Conservation (phyloP, 2,888 invertebrate genomes). For the Dioctria linearis region DNA sequence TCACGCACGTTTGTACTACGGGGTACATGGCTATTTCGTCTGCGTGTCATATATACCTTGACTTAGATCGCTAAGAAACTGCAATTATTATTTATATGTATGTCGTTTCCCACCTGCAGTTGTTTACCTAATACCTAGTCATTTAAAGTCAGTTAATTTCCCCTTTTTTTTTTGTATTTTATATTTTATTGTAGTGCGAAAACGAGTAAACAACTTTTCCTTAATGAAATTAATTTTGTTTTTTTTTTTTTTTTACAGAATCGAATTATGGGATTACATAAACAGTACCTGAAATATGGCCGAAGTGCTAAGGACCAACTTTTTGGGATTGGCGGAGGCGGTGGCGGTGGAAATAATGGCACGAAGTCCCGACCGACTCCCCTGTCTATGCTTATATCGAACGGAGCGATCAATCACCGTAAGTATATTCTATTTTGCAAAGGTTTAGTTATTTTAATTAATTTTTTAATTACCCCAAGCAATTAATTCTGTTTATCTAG, state of each 20-base stretch:
- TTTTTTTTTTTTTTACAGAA: constrained; percentile 61
- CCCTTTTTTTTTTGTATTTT: background rate
- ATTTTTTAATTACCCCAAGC: background rate
- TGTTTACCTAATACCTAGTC: background rate
- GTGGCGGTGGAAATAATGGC: constrained; percentile 60
- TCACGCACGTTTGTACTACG: background rate
- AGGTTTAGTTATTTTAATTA: background rate
- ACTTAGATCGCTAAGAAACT: constrained; percentile 24
- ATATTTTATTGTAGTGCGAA: background rate
- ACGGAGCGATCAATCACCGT: constrained; percentile 85
- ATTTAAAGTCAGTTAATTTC: constrained; percentile 31
- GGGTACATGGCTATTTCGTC: background rate
- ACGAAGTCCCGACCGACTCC: constrained; percentile 74
- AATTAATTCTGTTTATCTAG: background rate
- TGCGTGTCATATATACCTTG: constrained; percentile 17
- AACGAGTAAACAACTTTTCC: background rate
- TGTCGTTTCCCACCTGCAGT: background rate
- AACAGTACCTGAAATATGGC: constrained; percentile 84
- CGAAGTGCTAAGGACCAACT: constrained; percentile 81
- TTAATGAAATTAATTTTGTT: constrained; percentile 39
- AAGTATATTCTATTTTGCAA: constrained; percentile 71
- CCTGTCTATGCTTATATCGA: constrained; percentile 85
- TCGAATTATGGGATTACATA: constrained; percentile 78
- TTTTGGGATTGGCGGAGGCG: constrained; percentile 74
- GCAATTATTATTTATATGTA: constrained; percentile 10